These are phyloP conservation scores for Saccopteryx bilineata DNA, from an alignment of 2,113 vertebrate genomes.

Conservation along the genomic window DNA sequence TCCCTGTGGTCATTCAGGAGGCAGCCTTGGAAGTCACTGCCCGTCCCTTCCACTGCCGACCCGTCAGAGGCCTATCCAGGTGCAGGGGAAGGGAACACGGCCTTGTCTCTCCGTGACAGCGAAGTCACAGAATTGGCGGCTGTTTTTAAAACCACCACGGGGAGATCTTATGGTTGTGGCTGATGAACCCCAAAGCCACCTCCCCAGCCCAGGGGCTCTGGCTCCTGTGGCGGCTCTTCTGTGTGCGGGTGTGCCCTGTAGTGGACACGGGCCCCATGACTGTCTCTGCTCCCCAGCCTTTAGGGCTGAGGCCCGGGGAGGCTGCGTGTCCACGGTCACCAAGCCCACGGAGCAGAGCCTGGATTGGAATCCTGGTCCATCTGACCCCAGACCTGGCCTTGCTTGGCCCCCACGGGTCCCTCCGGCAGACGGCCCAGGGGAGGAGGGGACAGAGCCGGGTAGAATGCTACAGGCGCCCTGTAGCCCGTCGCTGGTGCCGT, in stretches of 20 bases:
- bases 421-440: not conserved
- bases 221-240: fast-evolving
- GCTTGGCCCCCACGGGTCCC: fast-evolving
- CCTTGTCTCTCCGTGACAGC: fast-evolving
- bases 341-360: not conserved
- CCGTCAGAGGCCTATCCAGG: not conserved
- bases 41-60: not conserved
- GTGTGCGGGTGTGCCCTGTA: fast-evolving
- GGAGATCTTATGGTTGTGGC: not conserved
- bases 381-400: not conserved
- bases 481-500: fast-evolving
- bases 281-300: not conserved
- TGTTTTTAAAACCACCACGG: fast-evolving
- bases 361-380: not conserved
- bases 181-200: not conserved
- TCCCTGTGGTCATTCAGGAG: not conserved
- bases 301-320: not conserved
- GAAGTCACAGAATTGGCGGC: not conserved
- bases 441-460: fast-evolving
- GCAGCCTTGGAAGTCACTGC: not conserved
- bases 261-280: fast-evolving
- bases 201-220: not conserved
- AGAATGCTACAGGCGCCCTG: fast-evolving
- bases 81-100: not conserved
- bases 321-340: not conserved